These are phyloP conservation scores for Heteromurus nitidus DNA, from an alignment of 2,888 invertebrate species.

Conservation along the genomic window DNA sequence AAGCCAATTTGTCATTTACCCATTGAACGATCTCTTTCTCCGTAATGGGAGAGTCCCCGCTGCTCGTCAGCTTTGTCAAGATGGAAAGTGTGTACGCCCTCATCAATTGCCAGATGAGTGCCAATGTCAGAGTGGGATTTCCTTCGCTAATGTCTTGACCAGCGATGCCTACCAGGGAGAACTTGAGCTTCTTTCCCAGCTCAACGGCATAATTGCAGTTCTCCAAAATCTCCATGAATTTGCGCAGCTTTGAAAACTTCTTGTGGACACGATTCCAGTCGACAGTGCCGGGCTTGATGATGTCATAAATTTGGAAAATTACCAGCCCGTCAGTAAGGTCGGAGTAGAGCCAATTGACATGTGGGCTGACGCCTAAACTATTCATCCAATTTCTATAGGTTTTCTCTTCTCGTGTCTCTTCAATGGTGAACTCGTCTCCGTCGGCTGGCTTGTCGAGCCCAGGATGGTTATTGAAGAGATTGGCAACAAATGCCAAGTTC, in stretches of 20 bases:
- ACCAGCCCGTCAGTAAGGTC: slow-evolving; percentile 97
- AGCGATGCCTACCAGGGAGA: slow-evolving; percentile 97
- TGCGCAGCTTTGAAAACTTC: slow-evolving; percentile 92
- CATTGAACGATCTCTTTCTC: slow-evolving; percentile 97
- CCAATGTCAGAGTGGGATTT: slow-evolving; percentile 90
- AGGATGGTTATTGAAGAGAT: slow-evolving; percentile 98
- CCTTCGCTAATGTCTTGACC: slow-evolving; percentile 97
- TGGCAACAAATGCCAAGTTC: slow-evolving; percentile 99
- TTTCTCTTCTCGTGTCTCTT: slow-evolving; percentile 97
- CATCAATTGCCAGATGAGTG: slow-evolving; percentile 99
- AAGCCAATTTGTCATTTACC: slow-evolving; percentile 92
- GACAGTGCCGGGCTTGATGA: slow-evolving; percentile 96
- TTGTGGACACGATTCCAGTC: slow-evolving; percentile 88
- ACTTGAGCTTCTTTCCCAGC: slow-evolving; percentile 92
- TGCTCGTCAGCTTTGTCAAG: slow-evolving; percentile 90
- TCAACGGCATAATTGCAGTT: slow-evolving; percentile 99
- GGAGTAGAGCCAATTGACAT: slow-evolving; percentile 98
- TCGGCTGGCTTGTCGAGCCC: slow-evolving; percentile 90
- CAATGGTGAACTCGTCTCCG: slow-evolving; percentile 83
- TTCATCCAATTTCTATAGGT: slow-evolving; percentile 99
- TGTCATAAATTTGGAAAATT: slow-evolving; percentile 98
- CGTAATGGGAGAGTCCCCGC: slow-evolving; percentile 88
- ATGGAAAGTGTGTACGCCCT: slow-evolving; percentile 97
- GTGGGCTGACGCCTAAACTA: slow-evolving; percentile 87
- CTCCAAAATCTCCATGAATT: slow-evolving; percentile 98